A percentile compares a stretch with the other conserved stretches of the same genome.
Conservation (phyloP, 2,113 vertebrate species). For the Lamprotornis superbus region DNA sequence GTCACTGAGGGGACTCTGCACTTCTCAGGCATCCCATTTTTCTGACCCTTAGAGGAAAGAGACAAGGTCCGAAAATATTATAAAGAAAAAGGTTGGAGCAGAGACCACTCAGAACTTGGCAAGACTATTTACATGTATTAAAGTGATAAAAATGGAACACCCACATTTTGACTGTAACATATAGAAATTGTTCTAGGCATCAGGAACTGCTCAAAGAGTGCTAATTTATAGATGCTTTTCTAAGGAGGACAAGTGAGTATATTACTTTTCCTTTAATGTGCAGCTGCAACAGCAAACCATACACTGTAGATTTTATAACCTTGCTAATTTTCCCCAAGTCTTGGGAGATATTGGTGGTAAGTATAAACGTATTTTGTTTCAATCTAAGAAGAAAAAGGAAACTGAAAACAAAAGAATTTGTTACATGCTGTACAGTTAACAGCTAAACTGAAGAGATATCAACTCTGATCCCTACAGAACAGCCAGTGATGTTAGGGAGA, state of each 20-base stretch:
- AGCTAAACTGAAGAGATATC: background rate
- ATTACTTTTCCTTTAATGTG: conserved; percentile 51
- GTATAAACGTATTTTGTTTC: conserved; percentile 7
- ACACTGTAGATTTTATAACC: conserved; percentile 25
- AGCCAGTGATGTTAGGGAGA: background rate
- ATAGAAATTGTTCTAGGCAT: background rate
- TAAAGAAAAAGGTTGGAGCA: background rate
- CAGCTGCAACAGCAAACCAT: conserved; percentile 63
- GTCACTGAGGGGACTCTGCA: background rate
- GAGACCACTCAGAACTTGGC: background rate
- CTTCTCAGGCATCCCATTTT: background rate
- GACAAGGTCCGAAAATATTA: background rate
- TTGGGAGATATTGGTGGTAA: conserved; percentile 23
- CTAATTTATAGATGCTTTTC: conserved; percentile 58
- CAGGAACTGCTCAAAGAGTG: conserved; percentile 4
- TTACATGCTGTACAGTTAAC: background rate
- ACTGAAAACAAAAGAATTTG: background rate
- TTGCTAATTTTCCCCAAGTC: conserved; percentile 44
- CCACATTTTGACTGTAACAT: background rate
- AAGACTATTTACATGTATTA: background rate
- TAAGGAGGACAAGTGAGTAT: conserved; percentile 15
- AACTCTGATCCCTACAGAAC: background rate
- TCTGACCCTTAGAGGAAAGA: background rate
- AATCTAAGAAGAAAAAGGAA: background rate
- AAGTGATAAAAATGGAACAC: background rate